Percentiles rank a stretch among this genome's conserved stretches.
These are phyloP conservation scores for Paramuricea clavata DNA, from an alignment of 92 coral and sea anemone species.

Conservation along the genomic window DNA sequence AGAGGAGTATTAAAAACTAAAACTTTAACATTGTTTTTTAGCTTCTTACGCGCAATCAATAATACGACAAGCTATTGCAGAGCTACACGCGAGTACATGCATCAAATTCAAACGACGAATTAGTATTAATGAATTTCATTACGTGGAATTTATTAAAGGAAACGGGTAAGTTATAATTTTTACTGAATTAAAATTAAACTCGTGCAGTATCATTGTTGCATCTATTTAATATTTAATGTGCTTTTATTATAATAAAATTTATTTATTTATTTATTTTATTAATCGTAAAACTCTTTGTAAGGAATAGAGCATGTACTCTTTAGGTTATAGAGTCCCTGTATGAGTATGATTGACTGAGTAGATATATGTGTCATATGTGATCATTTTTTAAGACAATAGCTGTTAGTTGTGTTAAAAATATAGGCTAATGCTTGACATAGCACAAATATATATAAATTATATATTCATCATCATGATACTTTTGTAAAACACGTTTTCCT, in stretches of 20 bases:
- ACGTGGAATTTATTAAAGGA: conserved; percentile 72
- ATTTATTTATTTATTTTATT: too few species aligned
- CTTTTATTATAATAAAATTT: too few species aligned
- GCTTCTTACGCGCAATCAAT: conserved; percentile 45
- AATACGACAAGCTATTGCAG: conserved; percentile 74
- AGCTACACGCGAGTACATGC: conserved; percentile 77
- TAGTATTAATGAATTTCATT: conserved; percentile 62
- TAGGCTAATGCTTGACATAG: background rate
- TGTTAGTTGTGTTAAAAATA: background rate
- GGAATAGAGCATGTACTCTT: too few species aligned
- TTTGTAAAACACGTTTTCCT: conserved; percentile 40
- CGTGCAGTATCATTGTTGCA: too few species aligned
- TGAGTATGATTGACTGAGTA: too few species aligned
- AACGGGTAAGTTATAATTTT: conserved; percentile 58
- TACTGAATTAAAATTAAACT: too few species aligned
- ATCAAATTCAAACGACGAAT: conserved; percentile 76
- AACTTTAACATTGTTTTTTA: background rate
- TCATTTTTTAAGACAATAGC: too few species aligned
- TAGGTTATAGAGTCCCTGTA: too few species aligned
- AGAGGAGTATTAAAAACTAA: too few species aligned
- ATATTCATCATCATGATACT: background rate
- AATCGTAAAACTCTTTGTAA: too few species aligned
- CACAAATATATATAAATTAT: background rate
- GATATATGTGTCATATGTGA: too few species aligned
- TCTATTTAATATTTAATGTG: too few species aligned